Base-by-base conservation (phyloP, 2,888 invertebrate species). In the Coronaproctus castanopsis region DNA sequence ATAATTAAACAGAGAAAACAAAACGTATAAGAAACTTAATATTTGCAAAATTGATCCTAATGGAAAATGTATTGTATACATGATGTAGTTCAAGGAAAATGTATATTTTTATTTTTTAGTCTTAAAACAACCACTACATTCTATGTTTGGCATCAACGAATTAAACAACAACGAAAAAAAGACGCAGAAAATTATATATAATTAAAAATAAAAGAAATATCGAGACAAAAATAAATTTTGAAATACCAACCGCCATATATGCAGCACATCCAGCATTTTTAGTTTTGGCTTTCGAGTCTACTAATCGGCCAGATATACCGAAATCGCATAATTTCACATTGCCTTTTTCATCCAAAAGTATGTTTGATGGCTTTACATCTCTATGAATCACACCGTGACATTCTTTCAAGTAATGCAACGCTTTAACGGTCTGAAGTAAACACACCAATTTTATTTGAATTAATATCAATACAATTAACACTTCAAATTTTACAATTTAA, bases 361-460 rank as follows among this genome's bases (percentile, higher is more conserved):
- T 98, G 76, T 98, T 99, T 67, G 96, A 96, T 55, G 98, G 98
- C 73, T 97, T 97, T 58, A 97, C 92, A 76, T 97, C 96, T 71
- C 96, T 81, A 74, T 97, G 97, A 70, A 97, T 97, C 62, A 96
- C 93, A 62, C 90, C 93, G 71, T 96, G 97, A 64, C 80, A 83
- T 73, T 95, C 93, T 75, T 99, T 98, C 68, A 98, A 80, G 78
- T 98, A 98, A 69, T 96, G 85, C 65, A 98, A 77, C 18, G 98
- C 98, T 72, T 89, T 91, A 58, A 96, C 87, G 65, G 93, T 93
- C 88, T 91, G 72, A 57, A 63, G 57, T 67, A 62, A 55, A 62
- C 63, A 61, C 64, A 62, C 64, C 57, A 57, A 52, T 5, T 24
- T 36, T 8, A 54, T 19, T 52, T n/a, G 2, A 36, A 52, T 3